Percentiles rank a stretch among this genome's conserved stretches.
These are phyloP conservation scores for Apodemus agrarius DNA, from an alignment of 2,797 vertebrate genomes.

Conservation along the genomic window DNA sequence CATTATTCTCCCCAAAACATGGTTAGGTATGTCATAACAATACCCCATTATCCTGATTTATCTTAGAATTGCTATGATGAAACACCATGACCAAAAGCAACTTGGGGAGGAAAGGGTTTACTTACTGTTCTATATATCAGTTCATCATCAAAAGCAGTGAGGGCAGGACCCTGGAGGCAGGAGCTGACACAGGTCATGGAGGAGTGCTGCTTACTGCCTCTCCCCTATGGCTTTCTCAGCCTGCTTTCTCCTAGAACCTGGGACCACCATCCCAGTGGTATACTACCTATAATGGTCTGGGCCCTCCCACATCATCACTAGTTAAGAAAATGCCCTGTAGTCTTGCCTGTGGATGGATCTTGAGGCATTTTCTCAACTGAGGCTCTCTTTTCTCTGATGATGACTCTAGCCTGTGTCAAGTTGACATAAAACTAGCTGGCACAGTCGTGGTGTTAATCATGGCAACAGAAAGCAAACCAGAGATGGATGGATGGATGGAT, in stretches of 20 bases:
- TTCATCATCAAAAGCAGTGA: not conserved
- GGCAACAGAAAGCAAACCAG: not conserved
- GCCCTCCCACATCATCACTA: not conserved
- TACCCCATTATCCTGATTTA: not conserved
- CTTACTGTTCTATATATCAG: not conserved
- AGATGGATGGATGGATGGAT: no score
- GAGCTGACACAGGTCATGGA: not conserved
- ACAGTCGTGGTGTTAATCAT: not conserved
- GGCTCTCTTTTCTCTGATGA: not conserved
- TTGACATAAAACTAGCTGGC: not conserved
- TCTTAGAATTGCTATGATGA: not conserved
- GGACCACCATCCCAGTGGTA: not conserved
- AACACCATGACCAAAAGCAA: not conserved
- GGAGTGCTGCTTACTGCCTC: not conserved
- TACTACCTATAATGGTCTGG: not conserved
- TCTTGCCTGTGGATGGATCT: not conserved
- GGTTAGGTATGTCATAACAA: not conserved
- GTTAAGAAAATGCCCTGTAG: not conserved
- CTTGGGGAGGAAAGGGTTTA: not conserved
- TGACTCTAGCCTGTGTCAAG: not conserved
- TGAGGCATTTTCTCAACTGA: not conserved
- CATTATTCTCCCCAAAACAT: not conserved
- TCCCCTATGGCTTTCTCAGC: not conserved
- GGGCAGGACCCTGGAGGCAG: not conserved
- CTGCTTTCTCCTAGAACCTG: not conserved